Evolutionary conservation across 1,140 invertebrate genomes (phyloP).

Genomic region (Drosophila baimaii): DNA sequence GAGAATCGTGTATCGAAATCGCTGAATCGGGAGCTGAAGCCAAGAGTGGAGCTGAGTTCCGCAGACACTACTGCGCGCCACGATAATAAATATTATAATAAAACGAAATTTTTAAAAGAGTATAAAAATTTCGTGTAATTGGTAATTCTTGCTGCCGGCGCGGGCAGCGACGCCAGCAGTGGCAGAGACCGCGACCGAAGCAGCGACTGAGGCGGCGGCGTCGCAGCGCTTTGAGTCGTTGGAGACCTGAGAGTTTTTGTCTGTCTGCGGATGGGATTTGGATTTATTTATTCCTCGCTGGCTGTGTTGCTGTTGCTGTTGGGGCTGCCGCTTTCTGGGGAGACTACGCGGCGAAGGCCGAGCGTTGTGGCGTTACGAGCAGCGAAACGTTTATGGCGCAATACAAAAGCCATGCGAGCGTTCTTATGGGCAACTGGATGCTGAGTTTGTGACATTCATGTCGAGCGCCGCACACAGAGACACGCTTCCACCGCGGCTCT

Average conservation of each 20-base stretch:
- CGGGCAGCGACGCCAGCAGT: constrained; percentile 52
- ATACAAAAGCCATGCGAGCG: constrained; percentile 84
- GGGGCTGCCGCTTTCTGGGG: constrained; percentile 37
- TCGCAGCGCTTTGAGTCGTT: constrained; percentile 45
- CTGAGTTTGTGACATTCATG: constrained; percentile 69
- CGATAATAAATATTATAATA: constrained; percentile 85
- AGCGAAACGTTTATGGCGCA: constrained; percentile 84
- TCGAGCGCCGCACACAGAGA: constrained; percentile 61
- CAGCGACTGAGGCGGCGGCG: constrained; percentile 33
- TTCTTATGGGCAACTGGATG: constrained; percentile 76
- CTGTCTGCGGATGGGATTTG: constrained; percentile 51
- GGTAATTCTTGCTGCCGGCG: constrained; percentile 83
- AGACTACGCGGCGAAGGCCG: constrained; percentile 72
- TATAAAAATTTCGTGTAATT: constrained; percentile 85
- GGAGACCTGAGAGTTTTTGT: constrained; percentile 68
- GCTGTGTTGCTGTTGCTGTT: constrained; percentile 29
- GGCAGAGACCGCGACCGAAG: constrained; percentile 34
- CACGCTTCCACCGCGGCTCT: constrained; percentile 7
- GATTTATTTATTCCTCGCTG: constrained; percentile 22
- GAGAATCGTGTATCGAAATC: constrained; percentile 51
- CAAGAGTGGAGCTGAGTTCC: constrained; percentile 73
- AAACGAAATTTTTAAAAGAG: constrained; percentile 85
- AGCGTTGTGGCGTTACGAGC: constrained; percentile 84
- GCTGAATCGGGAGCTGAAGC: constrained; percentile 45
- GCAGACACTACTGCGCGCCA: constrained; percentile 84